Base-by-base conservation (phyloP, 2,113 vertebrate species). In the Xyliphius kryptos region DNA sequence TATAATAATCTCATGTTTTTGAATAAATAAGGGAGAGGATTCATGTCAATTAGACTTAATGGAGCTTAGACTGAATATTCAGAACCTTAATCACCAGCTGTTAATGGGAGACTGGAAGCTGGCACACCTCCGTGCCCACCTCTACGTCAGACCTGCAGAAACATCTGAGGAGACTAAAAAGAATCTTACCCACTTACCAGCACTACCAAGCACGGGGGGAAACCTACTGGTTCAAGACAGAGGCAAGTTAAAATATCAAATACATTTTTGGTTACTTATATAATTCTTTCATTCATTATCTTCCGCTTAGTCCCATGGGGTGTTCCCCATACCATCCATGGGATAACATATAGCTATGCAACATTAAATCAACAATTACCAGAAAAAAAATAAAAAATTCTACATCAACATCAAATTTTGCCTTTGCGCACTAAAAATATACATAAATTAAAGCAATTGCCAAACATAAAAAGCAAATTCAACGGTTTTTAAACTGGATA, bases 191-290 rank as follows among this genome's bases (percentile, higher is more conserved):
- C 11, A n/a, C 11, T 5, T 60, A 3, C 70, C 47, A 3, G 6
- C 61, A 17, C 72, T 81, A 72, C 82, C 75, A 49, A 85, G 46
- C 26, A 68, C 84, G 3, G 84, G 85, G 63, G 90, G 90, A 32
- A 91, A 67, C 72, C 68, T 91, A 47, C 81, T 91, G n/a, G 90
- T 93, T 51, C 78, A 92, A 36, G 89, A 92, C 56, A 83, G 79
- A 87, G 92, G 92, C 93, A 77, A 41, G 17, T 6, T 40, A 32
- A 32, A 32, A 32, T 6, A 32, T 32, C 26, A 3, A 32, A 32
- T 32, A 32, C 26, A 32, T 32, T 32, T 32, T 32, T 32, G 3
- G 4, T 32, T 32, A 1, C 4, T 1, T 32, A 32, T 5, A 32
- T 5, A 32, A n/a, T n/a, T n/a, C n/a, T n/a, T n/a, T n/a, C n/a